phyloP scores from a whole-genome alignment of 2,888 invertebrate genomes.

The Steromphala cineraria region DNA sequence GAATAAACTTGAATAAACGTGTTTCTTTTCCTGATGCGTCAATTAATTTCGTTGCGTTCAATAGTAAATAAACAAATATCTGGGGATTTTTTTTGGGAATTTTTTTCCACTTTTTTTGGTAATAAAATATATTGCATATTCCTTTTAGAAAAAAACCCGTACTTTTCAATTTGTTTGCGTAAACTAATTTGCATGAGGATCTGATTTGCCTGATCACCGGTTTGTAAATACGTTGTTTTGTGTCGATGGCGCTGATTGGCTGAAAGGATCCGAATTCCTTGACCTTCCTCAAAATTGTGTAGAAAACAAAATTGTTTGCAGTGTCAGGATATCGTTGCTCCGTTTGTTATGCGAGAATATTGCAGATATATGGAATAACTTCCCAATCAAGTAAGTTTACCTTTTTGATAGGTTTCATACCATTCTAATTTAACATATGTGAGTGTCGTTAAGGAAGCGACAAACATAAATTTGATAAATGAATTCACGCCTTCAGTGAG shows the following conservation, averaged over 20 bases:
- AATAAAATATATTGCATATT: no score
- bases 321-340: constrained; percentile 9
- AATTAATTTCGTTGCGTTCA: no score
- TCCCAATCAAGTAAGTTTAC: not conserved
- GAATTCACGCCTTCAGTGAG: not conserved
- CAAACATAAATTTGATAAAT: not conserved
- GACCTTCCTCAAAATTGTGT: constrained; percentile 15
- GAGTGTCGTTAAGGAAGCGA: not conserved
- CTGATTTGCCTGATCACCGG: not conserved
- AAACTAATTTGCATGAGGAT: not conserved
- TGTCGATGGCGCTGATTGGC: not conserved
- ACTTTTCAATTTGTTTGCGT: not conserved
- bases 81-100: no score
- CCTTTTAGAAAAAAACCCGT: no score
- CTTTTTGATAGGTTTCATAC: not conserved
- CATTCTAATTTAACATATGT: not conserved
- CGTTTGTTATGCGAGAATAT: not conserved
- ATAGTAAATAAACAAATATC: no score
- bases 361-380: not conserved
- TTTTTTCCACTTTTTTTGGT: no score
- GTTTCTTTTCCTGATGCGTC: no score
- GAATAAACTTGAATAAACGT: no score
- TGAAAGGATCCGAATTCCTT: constrained; percentile 5
- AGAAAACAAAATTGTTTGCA: constrained; percentile 17
- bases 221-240: not conserved